These are phyloP conservation scores for Sanderia malayensis DNA, from an alignment of 30 jellyfish, hydroid and myxozoan species.

Conservation along the genomic window DNA sequence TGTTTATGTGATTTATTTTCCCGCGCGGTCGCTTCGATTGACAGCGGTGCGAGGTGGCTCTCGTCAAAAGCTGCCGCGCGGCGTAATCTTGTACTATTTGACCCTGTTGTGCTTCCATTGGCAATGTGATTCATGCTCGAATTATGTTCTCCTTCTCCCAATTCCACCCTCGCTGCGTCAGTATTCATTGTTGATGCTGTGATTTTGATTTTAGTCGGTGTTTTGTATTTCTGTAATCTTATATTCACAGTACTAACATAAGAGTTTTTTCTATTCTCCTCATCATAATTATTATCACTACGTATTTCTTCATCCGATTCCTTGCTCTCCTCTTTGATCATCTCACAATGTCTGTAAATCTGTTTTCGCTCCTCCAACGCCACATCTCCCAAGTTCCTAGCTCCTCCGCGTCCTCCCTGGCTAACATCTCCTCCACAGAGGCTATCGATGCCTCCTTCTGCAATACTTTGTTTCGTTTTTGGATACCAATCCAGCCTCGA, in stretches of 20 bases:
- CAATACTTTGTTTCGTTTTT: background rate
- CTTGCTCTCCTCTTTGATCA: slow-evolving; percentile 37
- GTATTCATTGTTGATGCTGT: background rate
- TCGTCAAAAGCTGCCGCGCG: slow-evolving; percentile 45
- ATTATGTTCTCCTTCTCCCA: background rate
- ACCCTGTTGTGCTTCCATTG: too few relatives aligned
- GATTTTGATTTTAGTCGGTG: background rate
- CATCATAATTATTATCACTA: slow-evolving; percentile 1
- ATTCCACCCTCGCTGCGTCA: background rate
- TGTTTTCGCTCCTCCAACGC: slow-evolving; percentile 18
- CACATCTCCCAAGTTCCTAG: background rate
- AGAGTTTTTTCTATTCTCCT: background rate
- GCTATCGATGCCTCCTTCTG: background rate
- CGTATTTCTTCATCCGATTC: slow-evolving; percentile 35
- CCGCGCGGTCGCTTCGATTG: slow-evolving; percentile 11
- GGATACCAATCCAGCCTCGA: background rate
- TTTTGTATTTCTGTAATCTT: slow-evolving; percentile 9
- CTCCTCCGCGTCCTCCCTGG: background rate
- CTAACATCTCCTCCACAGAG: background rate
- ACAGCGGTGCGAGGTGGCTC: slow-evolving; percentile 28
- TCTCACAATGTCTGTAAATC: slow-evolving; percentile 33
- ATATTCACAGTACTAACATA: slow-evolving; percentile 48
- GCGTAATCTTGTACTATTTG: background rate
- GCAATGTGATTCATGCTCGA: too few relatives aligned
- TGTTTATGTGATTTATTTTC: slow-evolving; percentile 2